Conservation (phyloP, 2,113 vertebrate species). For the Baryphthengus martii region DNA sequence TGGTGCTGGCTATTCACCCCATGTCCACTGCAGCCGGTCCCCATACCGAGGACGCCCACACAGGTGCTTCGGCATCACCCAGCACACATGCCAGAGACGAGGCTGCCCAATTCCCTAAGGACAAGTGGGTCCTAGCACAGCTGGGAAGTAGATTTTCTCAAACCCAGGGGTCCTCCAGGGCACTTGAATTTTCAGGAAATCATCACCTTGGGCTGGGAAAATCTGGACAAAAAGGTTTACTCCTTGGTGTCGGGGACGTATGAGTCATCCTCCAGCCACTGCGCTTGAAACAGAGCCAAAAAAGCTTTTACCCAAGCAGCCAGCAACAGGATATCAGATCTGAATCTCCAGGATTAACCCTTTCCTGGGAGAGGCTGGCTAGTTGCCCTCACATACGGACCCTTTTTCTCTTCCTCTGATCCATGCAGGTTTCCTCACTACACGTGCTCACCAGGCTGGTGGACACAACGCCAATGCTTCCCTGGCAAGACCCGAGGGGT, state of each 20-base stretch:
- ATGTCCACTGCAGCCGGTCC: fast-evolving
- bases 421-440: not conserved
- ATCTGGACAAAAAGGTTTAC: not conserved
- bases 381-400: not conserved
- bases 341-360: slow-evolving; percentile 58
- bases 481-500: not conserved
- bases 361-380: not conserved
- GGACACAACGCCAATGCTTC: fast-evolving
- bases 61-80: fast-evolving
- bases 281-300: slow-evolving; percentile 72
- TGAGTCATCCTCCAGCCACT: slow-evolving; percentile 56
- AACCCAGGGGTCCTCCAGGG: not conserved
- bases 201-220: not conserved
- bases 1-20: not conserved
- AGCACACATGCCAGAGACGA: not conserved
- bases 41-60: fast-evolving
- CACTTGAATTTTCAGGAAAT: slow-evolving; percentile 13
- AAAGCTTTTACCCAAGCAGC: slow-evolving; percentile 71
- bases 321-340: slow-evolving; percentile 60
- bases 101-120: not conserved
- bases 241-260: slow-evolving; percentile 10
- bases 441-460: not conserved
- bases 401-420: not conserved
- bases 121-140: not conserved
- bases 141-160: not conserved